Conservation (phyloP, 2,113 vertebrate species). For the Dunckerocampus dactyliophorus region DNA sequence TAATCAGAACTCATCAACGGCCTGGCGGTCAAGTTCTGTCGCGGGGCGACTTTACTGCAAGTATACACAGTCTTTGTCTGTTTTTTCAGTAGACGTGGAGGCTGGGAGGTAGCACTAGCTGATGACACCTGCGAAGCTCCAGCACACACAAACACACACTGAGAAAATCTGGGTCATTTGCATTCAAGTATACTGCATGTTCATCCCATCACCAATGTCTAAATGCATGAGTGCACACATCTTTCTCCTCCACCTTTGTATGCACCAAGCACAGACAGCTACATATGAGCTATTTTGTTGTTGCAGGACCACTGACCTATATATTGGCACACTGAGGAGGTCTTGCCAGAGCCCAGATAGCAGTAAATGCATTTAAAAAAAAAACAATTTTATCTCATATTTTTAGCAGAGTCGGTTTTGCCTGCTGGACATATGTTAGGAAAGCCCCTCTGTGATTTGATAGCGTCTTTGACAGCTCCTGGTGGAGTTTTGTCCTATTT, state of each 20-base stretch:
- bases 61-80: background rate
- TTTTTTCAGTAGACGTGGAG: background rate
- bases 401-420: conserved; percentile 16
- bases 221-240: background rate
- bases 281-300: conserved; percentile 40
- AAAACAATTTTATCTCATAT: background rate
- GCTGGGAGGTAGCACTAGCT: conserved; percentile 1
- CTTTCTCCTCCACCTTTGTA: conserved; percentile 22
- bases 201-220: conserved; percentile 9
- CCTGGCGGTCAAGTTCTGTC: conserved; percentile 20
- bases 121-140: conserved; percentile 47
- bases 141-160: conserved; percentile 8
- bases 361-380: conserved; percentile 29
- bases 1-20: conserved; percentile 22
- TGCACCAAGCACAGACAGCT: conserved; percentile 21
- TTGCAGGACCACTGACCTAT: conserved; percentile 62
- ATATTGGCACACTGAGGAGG: conserved; percentile 51
- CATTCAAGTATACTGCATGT: conserved; percentile 24
- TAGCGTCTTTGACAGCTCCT: conserved; percentile 40
- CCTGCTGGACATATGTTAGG: conserved; percentile 16
- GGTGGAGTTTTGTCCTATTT: conserved; percentile 61
- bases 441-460: conserved; percentile 43
- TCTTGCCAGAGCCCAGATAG: conserved; percentile 48
- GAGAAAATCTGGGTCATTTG: conserved; percentile 48
- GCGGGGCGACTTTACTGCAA: conserved; percentile 17